A percentile compares a stretch with the other conserved stretches of the same genome.
phyloP scores from a whole-genome alignment of 2,113 vertebrate species.

The Sturnus vulgaris region DNA sequence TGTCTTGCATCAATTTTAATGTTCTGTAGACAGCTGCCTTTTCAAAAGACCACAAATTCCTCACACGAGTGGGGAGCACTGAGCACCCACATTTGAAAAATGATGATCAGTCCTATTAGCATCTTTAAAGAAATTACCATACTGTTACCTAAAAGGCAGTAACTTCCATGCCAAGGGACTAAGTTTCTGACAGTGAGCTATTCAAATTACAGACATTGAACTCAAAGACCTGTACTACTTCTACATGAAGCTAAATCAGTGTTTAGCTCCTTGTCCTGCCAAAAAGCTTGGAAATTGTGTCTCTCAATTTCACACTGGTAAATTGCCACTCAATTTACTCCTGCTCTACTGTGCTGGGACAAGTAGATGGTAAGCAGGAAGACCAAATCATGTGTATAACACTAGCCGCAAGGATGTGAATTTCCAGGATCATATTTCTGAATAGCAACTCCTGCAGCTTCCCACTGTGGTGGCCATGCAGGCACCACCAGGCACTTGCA shows the following conservation, averaged over 20 bases:
- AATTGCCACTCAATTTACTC: background rate
- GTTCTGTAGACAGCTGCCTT: background rate
- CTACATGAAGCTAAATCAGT: background rate
- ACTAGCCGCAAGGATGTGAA: fast-evolving
- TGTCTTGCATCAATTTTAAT: background rate
- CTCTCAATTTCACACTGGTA: background rate
- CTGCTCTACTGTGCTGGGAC: background rate
- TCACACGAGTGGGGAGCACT: background rate
- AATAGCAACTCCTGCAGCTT: background rate
- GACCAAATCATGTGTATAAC: background rate
- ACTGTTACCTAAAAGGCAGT: background rate
- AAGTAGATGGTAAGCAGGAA: background rate
- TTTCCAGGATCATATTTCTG: background rate
- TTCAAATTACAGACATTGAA: background rate
- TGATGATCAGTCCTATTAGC: background rate
- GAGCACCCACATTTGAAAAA: background rate
- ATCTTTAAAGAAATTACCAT: background rate
- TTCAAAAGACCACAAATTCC: background rate
- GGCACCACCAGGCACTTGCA: background rate
- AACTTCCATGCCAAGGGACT: background rate
- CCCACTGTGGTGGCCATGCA: background rate
- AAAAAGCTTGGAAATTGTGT: background rate
- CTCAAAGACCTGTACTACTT: background rate
- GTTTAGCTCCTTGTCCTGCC: background rate
- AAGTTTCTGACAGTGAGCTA: background rate